These are phyloP conservation scores for Heterohyrax brucei DNA, from an alignment of 2,797 vertebrate genomes.

Conservation along the genomic window DNA sequence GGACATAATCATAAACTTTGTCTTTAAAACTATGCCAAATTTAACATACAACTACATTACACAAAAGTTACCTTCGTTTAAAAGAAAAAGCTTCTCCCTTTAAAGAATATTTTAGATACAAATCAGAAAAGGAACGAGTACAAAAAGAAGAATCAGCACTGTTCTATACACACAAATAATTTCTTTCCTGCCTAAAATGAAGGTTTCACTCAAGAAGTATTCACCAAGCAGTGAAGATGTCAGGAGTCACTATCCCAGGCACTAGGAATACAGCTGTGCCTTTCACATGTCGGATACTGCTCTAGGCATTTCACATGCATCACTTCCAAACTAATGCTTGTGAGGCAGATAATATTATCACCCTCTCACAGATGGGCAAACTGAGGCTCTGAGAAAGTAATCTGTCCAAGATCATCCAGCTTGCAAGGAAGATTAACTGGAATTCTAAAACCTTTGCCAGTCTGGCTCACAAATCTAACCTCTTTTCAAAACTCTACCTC, in stretches of 20 bases:
- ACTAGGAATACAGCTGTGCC: neutral
- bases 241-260: neutral
- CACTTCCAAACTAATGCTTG: neutral
- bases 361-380: neutral
- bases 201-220: slow-evolving; percentile 23
- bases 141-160: slow-evolving; percentile 2
- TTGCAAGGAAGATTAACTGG: neutral
- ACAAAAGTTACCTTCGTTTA: slow-evolving; percentile 39
- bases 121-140: slow-evolving; percentile 51
- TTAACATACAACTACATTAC: neutral
- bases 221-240: neutral
- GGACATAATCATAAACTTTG: neutral
- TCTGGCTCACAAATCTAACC: neutral
- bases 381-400: slow-evolving; percentile 4
- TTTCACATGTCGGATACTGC: neutral
- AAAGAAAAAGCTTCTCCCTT: neutral
- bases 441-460: slow-evolving; percentile 25
- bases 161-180: neutral
- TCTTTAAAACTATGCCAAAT: neutral
- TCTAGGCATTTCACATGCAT: neutral
- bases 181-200: slow-evolving; percentile 32
- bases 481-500: neutral
- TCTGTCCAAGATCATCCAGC: neutral
- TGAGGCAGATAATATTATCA: neutral
- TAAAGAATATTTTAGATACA: slow-evolving; percentile 48